Conservation (phyloP, 2,113 vertebrate species). For the Grammomys dolichurus region DNA sequence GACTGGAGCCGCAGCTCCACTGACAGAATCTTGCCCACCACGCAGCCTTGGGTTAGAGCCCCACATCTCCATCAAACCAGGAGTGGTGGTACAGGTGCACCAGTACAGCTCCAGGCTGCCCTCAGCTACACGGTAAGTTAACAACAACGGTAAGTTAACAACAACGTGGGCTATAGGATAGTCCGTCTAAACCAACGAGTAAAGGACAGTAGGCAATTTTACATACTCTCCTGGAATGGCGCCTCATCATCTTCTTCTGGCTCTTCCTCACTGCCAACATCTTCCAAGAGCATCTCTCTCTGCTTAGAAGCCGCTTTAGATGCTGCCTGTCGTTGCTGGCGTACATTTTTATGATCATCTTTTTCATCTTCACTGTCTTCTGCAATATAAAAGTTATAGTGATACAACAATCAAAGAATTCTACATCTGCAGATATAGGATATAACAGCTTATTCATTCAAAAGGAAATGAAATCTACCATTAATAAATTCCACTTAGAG, state of each 20-base stretch:
- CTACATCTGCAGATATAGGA: neutral
- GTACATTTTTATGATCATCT: slow-evolving; percentile 96
- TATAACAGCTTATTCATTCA: neutral
- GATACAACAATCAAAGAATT: neutral
- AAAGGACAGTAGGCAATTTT: neutral
- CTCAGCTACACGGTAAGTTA: neutral
- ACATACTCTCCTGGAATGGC: slow-evolving; percentile 95
- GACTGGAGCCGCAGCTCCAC: neutral
- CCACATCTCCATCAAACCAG: neutral
- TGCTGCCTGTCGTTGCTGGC: slow-evolving; percentile 97
- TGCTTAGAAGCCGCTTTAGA: slow-evolving; percentile 99
- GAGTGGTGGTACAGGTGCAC: neutral
- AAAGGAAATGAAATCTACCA: neutral
- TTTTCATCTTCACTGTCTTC: slow-evolving; percentile 98
- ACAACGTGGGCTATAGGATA: neutral
- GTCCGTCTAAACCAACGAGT: neutral
- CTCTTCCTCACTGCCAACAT: slow-evolving; percentile 97
- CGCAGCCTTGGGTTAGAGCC: neutral
- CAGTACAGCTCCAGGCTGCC: neutral
- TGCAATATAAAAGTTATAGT: slow-evolving; percentile 80
- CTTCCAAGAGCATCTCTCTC: slow-evolving; percentile 97
- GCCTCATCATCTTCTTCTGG: slow-evolving; percentile 94
- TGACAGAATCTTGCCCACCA: neutral
- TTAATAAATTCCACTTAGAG: neutral
- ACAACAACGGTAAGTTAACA: neutral